Evolutionary conservation across 2,888 invertebrate genomes (phyloP).

Genomic region (Pyrgus malvae): DNA sequence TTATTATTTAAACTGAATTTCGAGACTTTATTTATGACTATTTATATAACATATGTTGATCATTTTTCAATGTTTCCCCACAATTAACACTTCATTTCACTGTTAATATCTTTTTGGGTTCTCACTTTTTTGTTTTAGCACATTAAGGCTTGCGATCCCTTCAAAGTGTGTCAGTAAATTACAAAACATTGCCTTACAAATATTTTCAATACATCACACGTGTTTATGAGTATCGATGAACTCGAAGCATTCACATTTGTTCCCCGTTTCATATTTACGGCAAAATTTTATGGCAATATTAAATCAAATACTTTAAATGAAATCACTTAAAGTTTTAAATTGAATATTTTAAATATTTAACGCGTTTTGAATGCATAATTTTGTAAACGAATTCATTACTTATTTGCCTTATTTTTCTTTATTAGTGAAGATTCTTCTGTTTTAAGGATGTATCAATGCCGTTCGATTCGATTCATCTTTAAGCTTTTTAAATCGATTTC

Average conservation of each 20-base stretch:
- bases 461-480: too few relatives aligned
- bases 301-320: not conserved
- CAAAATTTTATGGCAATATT: not conserved
- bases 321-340: not conserved
- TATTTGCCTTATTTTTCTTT: not conserved
- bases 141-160: slow-evolving; percentile 49
- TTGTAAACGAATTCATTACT: not conserved
- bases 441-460: too few relatives aligned
- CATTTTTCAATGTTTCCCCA: slow-evolving; percentile 80
- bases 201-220: slow-evolving; percentile 4
- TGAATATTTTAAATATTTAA: not conserved
- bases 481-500: too few relatives aligned
- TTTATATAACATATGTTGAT: slow-evolving; percentile 82
- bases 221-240: slow-evolving; percentile 10
- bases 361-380: too few relatives aligned
- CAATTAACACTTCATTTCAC: slow-evolving; percentile 81
- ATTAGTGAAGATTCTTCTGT: too few relatives aligned
- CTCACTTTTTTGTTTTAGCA: slow-evolving; percentile 56
- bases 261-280: not conserved
- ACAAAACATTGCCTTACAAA: slow-evolving; percentile 30
- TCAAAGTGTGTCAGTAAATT: slow-evolving; percentile 49
- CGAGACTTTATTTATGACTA: slow-evolving; percentile 78
- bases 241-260: not conserved
- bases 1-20: slow-evolving; percentile 81
- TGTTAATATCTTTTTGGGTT: slow-evolving; percentile 70